Evolutionary conservation across 2,888 invertebrate species (phyloP).

Genomic region (Cerceris ruficornis): DNA sequence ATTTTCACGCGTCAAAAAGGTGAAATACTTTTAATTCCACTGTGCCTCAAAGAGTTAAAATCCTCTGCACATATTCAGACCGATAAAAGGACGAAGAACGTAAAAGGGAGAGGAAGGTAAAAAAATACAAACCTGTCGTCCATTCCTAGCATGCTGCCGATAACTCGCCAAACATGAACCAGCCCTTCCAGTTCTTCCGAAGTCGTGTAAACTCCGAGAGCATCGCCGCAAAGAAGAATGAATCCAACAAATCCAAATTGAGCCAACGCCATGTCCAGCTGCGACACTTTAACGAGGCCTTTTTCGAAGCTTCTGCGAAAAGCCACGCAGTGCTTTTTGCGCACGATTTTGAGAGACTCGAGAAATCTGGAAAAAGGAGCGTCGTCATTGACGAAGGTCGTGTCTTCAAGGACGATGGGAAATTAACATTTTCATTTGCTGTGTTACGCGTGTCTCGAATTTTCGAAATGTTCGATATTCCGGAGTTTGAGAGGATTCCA

Average conservation of each 20-base stretch:
- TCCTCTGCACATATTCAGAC: too few relatives aligned
- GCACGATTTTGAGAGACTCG: constrained; percentile 87
- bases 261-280: constrained; percentile 92
- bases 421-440: neutral
- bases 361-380: constrained; percentile 83
- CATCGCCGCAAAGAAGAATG: constrained; percentile 85
- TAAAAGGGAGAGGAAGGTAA: neutral
- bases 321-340: constrained; percentile 86
- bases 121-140: constrained; percentile 86
- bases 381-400: neutral
- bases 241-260: constrained; percentile 94
- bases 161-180: constrained; percentile 92
- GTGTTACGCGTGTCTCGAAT: neutral
- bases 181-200: constrained; percentile 88
- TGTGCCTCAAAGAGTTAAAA: too few relatives aligned
- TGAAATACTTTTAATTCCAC: too few relatives aligned
- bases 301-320: constrained; percentile 83
- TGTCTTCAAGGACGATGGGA: neutral
- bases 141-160: constrained; percentile 92
- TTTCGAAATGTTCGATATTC: too few relatives aligned
- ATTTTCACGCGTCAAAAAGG: too few relatives aligned
- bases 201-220: constrained; percentile 86
- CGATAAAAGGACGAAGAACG: neutral
- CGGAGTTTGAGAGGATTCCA: too few relatives aligned
- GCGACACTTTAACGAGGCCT: constrained; percentile 86